Base-by-base conservation (phyloP, 2,113 vertebrate species). In the Marmota flaviventris region DNA sequence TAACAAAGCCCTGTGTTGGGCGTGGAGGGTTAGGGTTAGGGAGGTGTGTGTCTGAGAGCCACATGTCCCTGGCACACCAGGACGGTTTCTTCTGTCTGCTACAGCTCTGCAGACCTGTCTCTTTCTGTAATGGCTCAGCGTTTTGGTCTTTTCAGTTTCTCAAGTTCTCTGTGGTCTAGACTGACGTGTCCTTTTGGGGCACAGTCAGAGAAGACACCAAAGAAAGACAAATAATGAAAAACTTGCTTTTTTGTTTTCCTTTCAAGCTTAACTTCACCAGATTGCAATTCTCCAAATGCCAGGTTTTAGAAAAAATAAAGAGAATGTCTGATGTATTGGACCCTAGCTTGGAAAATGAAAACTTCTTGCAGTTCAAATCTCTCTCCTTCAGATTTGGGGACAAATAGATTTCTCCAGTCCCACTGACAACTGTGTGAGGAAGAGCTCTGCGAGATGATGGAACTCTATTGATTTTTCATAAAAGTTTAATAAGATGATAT, bases 391-490 rank as follows among this genome's bases (percentile, higher is more conserved):
- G 83, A 96, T 94, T 96, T 93, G 78, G 85, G 90, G 78, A 96
- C 94, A 93, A 97, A 98, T 77, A 97, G 94, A 76, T 78, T 90
- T 95, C 88, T 95, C 85, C 42, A 20, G 97, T 98, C 98, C 75
- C 97, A 39, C 93, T 98, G 98, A 98, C 97, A 87, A 0, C 11
- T 92, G 72, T 65, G 92, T 98, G 98, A 98, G 97, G 97, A 97
- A 96, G 97, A 98, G 97, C 93, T 97, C 89, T 61, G 48, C 70
- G 94, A 97, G 75, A 94, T 73, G 97, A 98, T 98, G 98, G 98
- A 98, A 97, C 67, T 58, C 91, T 93, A 98, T 98, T 98, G 98
- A 98, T 98, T 99, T 99, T 98, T 98, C 98, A 98, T 98, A 98
- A 98, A 98, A 98, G 85, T 98, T 99, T 98, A 98, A 98, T 98